Conservation (phyloP, 2,113 vertebrate genomes). For the Etheostoma cragini region DNA sequence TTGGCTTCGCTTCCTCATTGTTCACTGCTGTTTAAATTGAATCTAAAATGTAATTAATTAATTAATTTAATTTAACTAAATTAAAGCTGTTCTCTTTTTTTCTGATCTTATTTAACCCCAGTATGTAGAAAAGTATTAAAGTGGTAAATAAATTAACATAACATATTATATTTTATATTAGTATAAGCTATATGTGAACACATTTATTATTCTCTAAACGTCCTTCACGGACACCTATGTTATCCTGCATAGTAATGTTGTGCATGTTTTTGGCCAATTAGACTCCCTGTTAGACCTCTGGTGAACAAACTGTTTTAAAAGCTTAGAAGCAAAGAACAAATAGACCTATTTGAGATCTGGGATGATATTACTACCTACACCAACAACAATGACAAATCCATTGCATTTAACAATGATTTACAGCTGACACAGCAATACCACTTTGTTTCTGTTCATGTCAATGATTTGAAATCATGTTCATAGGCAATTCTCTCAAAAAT, state of each 20-base stretch:
- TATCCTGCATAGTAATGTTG: background rate
- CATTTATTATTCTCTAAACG: background rate
- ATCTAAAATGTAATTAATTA: too few species aligned
- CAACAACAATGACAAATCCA: conserved; percentile 1
- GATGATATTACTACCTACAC: background rate
- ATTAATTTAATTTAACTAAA: too few species aligned
- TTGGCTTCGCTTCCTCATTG: background rate
- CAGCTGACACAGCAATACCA: background rate
- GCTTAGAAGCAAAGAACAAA: background rate
- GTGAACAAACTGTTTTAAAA: background rate
- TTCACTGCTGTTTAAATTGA: background rate
- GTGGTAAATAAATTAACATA: background rate
- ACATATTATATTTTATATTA: background rate
- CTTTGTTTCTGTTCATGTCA: background rate
- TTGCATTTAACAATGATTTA: background rate
- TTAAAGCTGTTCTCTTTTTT: too few species aligned
- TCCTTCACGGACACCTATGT: background rate
- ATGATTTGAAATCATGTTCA: background rate
- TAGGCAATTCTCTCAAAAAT: background rate
- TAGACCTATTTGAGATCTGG: background rate
- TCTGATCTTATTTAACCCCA: background rate
- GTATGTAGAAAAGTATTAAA: too few species aligned
- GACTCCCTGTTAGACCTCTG: background rate
- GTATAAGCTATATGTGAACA: background rate
- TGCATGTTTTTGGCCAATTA: background rate